Evolutionary conservation across 2,888 invertebrate species (phyloP), one percentile per base, ranked within the genome.

Genomic region (Glaucopsyche alexis): DNA sequence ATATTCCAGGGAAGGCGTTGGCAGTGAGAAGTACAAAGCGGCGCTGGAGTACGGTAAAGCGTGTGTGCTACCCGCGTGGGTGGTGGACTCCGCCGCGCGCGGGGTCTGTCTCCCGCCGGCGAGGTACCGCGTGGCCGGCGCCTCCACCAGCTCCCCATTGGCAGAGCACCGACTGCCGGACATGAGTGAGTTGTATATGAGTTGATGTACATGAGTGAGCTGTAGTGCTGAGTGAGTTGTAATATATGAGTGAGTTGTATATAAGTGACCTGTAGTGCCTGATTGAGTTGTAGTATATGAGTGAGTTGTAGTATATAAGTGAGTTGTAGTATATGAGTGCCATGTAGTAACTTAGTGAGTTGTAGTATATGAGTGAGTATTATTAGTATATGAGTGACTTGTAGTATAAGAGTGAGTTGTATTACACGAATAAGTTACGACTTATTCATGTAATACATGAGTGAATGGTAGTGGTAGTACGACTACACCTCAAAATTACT

Each of bases 61-160:
- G 55, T 97, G 98, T 80, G 95, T 98, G 0, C 91, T 93, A 14
- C 94, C 96, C 0, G 89, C 95, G 2, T 99, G 99, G 98, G 91
- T 98, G 55, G 94, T 94, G 73, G 96, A 97, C 47, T 97, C 97
- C n/a, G 93, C 96, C 0, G 91, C 94, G 42, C 94, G 94, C 42
- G 97, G 97, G 0, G 95, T 94, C 76, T 95, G 96, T 0, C 79
- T 96, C 60, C 95, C 96, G 0, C 87, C 94, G 16, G 92, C 94
- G 4, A 85, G 93, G 71, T 95, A 95, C 79, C 89, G 94, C 72
- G 93, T 95, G 0, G 88, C 94, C 0, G 93, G 93, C 0, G 94
- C 94, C 47, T 94, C 94, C 8, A 95, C 95, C 0, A 97, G 97
- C 0, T 96, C 96, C 0, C 97, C 97, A 0, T 94, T 95, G 0